Percentiles rank a stretch among this genome's conserved stretches.
Evolutionary conservation across 2,888 invertebrate genomes (phyloP).

Genomic region (Phasia obesa): DNA sequence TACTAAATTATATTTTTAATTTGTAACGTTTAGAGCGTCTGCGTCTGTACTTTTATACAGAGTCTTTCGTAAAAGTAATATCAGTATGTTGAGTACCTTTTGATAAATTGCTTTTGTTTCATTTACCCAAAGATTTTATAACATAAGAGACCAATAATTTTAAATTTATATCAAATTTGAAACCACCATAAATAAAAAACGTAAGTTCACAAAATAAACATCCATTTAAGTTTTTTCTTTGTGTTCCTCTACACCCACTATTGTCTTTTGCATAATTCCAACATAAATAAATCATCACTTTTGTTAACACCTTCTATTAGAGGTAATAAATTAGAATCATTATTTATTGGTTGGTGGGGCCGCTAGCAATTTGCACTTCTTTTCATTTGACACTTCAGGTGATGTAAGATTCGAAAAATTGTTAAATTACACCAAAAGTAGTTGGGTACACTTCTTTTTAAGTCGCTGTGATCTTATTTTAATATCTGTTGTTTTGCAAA

Average conservation of each 20-base stretch:
- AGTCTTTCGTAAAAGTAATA: too few species aligned
- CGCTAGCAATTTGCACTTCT: constrained; percentile 6
- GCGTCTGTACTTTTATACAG: too few species aligned
- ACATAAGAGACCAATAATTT: too few species aligned
- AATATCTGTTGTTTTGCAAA: constrained; percentile 15
- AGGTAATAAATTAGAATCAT: constrained; percentile 59
- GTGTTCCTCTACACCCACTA: not conserved
- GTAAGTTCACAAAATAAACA: too few species aligned
- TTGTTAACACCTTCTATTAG: constrained; percentile 69
- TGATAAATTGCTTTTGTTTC: too few species aligned
- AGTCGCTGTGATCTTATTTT: not conserved
- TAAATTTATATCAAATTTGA: too few species aligned
- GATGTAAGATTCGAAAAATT: constrained; percentile 61
- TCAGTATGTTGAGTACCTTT: too few species aligned
- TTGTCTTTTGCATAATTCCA: constrained; percentile 30
- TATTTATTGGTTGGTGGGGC: constrained; percentile 33
- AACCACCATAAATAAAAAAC: too few species aligned
- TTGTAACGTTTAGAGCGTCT: too few species aligned
- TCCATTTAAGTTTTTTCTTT: not conserved
- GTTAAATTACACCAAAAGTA: constrained; percentile 62
- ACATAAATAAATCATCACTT: constrained; percentile 68
- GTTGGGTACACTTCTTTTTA: not conserved
- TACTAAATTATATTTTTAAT: too few species aligned
- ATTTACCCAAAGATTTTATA: too few species aligned
- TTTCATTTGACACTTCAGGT: constrained; percentile 47